Evolutionary conservation across 1,140 invertebrate genomes (phyloP), one percentile per base, ranked within the genome.

Genomic region (Stegodyphus mimosarum): DNA sequence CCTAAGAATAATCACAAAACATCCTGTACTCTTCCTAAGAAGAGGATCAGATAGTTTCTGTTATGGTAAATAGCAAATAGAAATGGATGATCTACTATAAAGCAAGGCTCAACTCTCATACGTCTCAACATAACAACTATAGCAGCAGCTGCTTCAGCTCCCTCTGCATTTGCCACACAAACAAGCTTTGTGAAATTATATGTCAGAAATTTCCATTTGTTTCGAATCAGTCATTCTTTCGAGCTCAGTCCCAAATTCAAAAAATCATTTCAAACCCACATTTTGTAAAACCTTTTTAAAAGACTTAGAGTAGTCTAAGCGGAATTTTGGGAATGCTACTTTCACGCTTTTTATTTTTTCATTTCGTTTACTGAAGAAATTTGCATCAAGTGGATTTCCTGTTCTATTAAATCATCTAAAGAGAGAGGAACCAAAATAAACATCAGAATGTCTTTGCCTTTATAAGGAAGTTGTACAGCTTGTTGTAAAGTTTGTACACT

Each of bases 251-350:
- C 88, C 89, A 18, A 87, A 52, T 3, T 90, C 89, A 89, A 97
- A 97, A 51, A 96, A 88, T 86, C 95, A 92, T n/a, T 87, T 88
- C 7, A 96, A 92, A 70, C 94, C 94, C 91, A 96, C 83, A 92
- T 90, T 89, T 88, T 91, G 91, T 2, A 96, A 90, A 49, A 93
- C 89, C 0, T 92, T 89, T 70, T 93, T 92, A 52, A 96, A 90
- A 50, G 93, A 90, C 10, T 92, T 92, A 49, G 93, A 92, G 73
- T 93, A 93, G 73, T 95, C 93, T 86, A 96, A 94, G 87, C 94
- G 92, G 89, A 96, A 96, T 89, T 94, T 95, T 0, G 95, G 55
- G 1, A 60, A 60, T 9, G 55, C 55, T 60, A 84, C 48, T 51
- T 50, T 50, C 5, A 84, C 33, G 49, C 53, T 71, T 0, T 0